Base-by-base conservation (phyloP, 1,140 invertebrate genomes). In the Caenorhabditis inopinata region DNA sequence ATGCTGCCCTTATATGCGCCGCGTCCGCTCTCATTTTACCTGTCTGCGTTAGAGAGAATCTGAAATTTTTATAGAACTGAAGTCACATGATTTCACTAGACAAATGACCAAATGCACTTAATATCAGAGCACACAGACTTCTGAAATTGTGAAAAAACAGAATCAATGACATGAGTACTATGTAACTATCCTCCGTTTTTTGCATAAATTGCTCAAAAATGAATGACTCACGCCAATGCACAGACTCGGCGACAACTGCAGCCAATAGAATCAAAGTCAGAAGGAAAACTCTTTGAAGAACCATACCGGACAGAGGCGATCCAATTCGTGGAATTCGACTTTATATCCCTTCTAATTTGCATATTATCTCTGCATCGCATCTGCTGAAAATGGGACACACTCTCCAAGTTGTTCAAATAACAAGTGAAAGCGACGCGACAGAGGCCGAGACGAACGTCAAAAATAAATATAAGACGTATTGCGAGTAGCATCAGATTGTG, bases 191-290 rank as follows among this genome's bases (percentile, higher is more conserved):
- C n/a, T n/a, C n/a, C n/a, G n/a, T n/a, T n/a, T n/a, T n/a, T n/a
- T n/a, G n/a, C n/a, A n/a, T n/a, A 68, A 23, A 68, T 68, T 27
- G 9, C 12, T 25, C 14, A 32, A 12, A 18, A 11, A 74, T 7
- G 25, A 18, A 25, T 48, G 62, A 83, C 82, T 80, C 53, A 83
- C 82, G 82, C 82, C 82, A 83, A 51, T 83, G 82, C 45, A 83
- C 82, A 74, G 79, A 78, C 27, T 81, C 80, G 0, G 74, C 16
- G 6, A 23, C 51, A 18, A 62, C 42, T 29, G 53, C 49, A 45
- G 49, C 38, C 7, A 76, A 9, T 12, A 75, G 25, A 47, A 49
- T 23, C 12, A 48, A 47, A 16, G 18, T 25, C 1, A 76, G 48
- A 51, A 76, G 25, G n/a, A n/a, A n/a, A 51, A 51, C 7, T 47